Evolutionary conservation across 2,113 vertebrate genomes (phyloP).

Genomic region (Mus musculus): GRCm39 chr17:85459501-85460000

Average conservation of each 20-base stretch:
- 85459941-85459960: constrained; percentile 27
- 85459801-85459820: background rate
- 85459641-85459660: constrained; percentile 17
- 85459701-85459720: constrained; percentile 48
- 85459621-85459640: constrained; percentile 24
- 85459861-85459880: background rate
- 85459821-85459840: background rate
- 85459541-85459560: constrained; percentile 31
- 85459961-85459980: constrained; percentile 3
- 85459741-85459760: background rate
- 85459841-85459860: background rate
- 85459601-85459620: background rate
- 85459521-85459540: constrained; percentile 22
- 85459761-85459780: background rate
- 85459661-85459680: constrained; percentile 27
- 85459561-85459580: background rate
- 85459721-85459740: constrained; percentile 29
- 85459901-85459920: constrained; percentile 38
- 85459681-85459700: constrained; percentile 52
- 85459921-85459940: constrained; percentile 60
- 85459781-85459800: constrained; percentile 20
- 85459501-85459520: constrained; percentile 64
- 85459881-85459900: background rate
- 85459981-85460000: constrained; percentile 26
- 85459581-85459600: constrained; percentile 25